Percentiles rank a stretch among this genome's conserved stretches.
Conservation (phyloP, 2,888 invertebrate genomes). For the Glyphotaelius pellucidus region DNA sequence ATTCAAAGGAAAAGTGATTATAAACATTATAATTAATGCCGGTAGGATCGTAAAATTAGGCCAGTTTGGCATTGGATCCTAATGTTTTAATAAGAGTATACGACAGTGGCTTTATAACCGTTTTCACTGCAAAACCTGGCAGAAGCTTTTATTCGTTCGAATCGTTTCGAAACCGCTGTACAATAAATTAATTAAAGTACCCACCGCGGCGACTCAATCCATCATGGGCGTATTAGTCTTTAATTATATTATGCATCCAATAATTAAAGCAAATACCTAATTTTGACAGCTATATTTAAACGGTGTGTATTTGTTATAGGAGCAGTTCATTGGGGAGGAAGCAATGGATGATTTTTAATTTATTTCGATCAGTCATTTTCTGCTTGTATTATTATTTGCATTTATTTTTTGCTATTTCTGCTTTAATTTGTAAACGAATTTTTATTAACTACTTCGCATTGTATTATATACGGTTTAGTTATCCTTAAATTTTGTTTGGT, state of each 20-base stretch:
- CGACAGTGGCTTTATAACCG: neutral
- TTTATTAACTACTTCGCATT: neutral
- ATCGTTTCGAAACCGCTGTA: neutral
- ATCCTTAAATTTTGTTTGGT: too few species aligned
- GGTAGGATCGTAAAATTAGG: neutral
- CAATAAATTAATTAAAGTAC: neutral
- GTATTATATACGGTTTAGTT: too few species aligned
- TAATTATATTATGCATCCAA: neutral
- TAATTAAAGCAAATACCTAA: neutral
- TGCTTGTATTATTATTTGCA: too few species aligned
- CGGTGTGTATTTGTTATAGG: too few species aligned
- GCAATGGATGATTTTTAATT: neutral
- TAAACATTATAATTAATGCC: neutral
- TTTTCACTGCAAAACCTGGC: neutral
- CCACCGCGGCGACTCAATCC: neutral
- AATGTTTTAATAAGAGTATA: neutral
- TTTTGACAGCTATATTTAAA: too few species aligned
- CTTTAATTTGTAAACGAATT: neutral
- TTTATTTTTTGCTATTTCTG: too few species aligned
- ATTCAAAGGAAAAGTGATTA: constrained; percentile 4
- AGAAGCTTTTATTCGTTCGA: neutral
- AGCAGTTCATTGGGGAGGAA: neutral
- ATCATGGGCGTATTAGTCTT: neutral
- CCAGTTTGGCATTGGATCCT: neutral
- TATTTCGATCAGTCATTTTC: neutral